A percentile compares a stretch with the other conserved stretches of the same genome.
Evolutionary conservation across 2,797 vertebrate genomes (phyloP).

Genomic region (Philypnodon macrostomus): DNA sequence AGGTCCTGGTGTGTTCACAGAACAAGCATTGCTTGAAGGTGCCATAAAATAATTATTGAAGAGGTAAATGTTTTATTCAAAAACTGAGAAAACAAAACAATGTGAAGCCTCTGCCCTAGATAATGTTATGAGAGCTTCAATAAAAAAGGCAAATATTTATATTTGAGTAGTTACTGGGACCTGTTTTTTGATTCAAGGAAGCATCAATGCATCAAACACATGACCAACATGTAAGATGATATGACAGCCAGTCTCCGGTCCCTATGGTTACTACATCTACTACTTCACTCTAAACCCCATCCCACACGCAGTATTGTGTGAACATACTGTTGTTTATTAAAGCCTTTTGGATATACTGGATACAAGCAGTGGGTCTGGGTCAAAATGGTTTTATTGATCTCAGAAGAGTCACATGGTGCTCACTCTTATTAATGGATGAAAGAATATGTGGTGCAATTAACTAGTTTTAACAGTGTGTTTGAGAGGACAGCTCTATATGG

Average conservation of each 20-base stretch:
- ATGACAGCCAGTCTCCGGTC: conserved; percentile 9
- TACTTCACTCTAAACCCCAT: conserved; percentile 21
- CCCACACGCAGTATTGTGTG: conserved; percentile 13
- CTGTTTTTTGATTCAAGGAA: conserved; percentile 20
- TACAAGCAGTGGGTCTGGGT: conserved; percentile 10
- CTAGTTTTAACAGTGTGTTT: conserved; percentile 35
- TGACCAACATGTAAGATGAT: conserved; percentile 8
- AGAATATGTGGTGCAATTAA: conserved; percentile 32
- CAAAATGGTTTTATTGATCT: conserved; percentile 45
- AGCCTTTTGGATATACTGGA: conserved; percentile 8
- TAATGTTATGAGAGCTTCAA: conserved; percentile 37
- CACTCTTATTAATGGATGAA: conserved; percentile 9
- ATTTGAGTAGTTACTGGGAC: conserved; percentile 13
- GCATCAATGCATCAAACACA: conserved; percentile 21
- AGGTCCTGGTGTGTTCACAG: conserved; percentile 25
- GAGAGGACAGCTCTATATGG: conserved; percentile 17
- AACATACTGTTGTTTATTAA: conserved; percentile 28
- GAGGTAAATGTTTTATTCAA: conserved; percentile 63
- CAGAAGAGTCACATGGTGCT: conserved; percentile 11
- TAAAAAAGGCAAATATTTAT: conserved; percentile 33
- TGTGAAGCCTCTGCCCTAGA: conserved; percentile 47
- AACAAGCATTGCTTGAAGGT: conserved; percentile 29
- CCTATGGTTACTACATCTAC: too few species aligned
- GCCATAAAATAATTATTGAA: conserved; percentile 57
- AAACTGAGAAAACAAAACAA: conserved; percentile 18